Base-by-base conservation (phyloP, 1,140 invertebrate species). In the Oscheius sp. region DNA sequence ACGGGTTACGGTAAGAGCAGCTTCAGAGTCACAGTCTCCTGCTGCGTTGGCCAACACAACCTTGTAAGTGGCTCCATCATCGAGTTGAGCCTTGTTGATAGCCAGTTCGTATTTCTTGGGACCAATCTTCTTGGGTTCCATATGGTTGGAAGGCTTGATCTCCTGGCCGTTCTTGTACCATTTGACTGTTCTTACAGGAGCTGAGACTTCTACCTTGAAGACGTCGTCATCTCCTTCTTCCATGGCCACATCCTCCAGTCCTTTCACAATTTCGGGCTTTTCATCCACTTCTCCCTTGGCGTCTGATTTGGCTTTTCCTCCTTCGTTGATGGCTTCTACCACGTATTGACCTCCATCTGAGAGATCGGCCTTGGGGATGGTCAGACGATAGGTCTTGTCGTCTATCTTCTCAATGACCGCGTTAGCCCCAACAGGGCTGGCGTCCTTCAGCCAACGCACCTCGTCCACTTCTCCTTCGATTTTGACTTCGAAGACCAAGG, bases 191-290 rank as follows among this genome's bases (percentile, higher is more conserved):
- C 80, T 29, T 20, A 82, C 75, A 7, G 80, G 82, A 28, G 82
- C 80, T 3, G 79, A 79, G 29, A 78, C 79, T 67, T 82, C 80
- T 0, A 82, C 80, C 29, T 75, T 87, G 58, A 94, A 90, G 0
- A 92, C 88, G 82, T 92, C 89, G n/a, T 87, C 86, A 71, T 92
- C 91, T 1, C 91, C 91, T 78, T 93, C 92, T 55, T 89, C 90
- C 0, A 91, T 74, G n/a, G 71, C 69, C 2, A 72, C 74, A 31
- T 83, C 78, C 23, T 79, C 69, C 0, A 83, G 72, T n/a, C 76
- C 82, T 36, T 81, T 78, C 15, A 84, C 82, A 42, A 83, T 84
- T 36, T 76, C 69, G 20, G 82, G 82, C 32, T 59, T 68, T 55
- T 84, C 82, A 62, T 83, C 82, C 15, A 84, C 82, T 74, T 83